Percentiles rank a stretch among this genome's conserved stretches.
Conservation (phyloP, 2,797 vertebrate genomes). For the Leptatherina wallacei region DNA sequence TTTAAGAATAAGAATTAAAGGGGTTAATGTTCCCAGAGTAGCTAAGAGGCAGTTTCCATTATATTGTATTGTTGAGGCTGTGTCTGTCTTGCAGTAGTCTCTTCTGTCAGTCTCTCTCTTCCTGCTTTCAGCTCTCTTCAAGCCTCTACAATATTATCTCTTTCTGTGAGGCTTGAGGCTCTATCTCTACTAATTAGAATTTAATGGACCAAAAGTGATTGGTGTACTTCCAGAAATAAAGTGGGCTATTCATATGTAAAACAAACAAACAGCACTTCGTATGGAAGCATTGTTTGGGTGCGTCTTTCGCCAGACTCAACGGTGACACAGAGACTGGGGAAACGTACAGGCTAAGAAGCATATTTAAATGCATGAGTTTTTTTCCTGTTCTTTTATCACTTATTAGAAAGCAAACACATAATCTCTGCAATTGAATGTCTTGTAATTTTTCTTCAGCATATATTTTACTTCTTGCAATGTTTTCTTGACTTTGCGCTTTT, state of each 20-base stretch:
- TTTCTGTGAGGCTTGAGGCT: conserved; percentile 78
- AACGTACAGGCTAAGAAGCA: conserved; percentile 84
- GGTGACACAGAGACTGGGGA: conserved; percentile 70
- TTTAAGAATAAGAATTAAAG: conserved; percentile 32
- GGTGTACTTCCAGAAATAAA: conserved; percentile 83
- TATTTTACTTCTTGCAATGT: conserved; percentile 68
- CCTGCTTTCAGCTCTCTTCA: conserved; percentile 49
- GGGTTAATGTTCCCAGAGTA: conserved; percentile 57
- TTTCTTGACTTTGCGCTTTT: conserved; percentile 47
- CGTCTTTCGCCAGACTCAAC: conserved; percentile 69
- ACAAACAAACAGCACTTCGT: conserved; percentile 82
- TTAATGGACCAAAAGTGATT: conserved; percentile 86
- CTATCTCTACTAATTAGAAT: conserved; percentile 85
- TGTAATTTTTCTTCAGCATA: conserved; percentile 73
- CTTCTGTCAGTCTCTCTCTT: conserved; percentile 45
- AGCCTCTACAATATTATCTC: conserved; percentile 74
- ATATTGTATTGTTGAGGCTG: conserved; percentile 65
- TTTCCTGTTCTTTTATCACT: conserved; percentile 72
- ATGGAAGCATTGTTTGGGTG: conserved; percentile 76
- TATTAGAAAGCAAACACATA: conserved; percentile 80
- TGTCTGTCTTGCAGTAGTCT: conserved; percentile 54
- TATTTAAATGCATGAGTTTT: conserved; percentile 88
- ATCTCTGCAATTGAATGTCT: conserved; percentile 80
- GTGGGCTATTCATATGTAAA: conserved; percentile 84
- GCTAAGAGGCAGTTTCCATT: conserved; percentile 61